Percentiles rank a stretch among this genome's conserved stretches.
Conservation (phyloP, 2,113 vertebrate genomes). For the Carlito syrichta region DNA sequence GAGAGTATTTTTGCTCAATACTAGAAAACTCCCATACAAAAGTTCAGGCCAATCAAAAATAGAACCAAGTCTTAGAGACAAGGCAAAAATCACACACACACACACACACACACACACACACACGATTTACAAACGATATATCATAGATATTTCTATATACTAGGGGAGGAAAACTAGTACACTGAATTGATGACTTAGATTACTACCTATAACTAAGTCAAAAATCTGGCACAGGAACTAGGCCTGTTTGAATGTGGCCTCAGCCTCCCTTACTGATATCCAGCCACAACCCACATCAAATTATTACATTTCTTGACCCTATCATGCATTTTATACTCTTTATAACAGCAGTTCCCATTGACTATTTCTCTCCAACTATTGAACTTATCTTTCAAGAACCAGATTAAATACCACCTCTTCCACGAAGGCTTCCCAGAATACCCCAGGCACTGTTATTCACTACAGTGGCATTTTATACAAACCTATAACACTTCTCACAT, state of each 20-base stretch:
- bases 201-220: neutral
- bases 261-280: neutral
- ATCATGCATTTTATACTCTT: neutral
- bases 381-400: neutral
- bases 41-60: neutral
- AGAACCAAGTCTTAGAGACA: neutral
- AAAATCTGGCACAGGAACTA: neutral
- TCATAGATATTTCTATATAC: neutral
- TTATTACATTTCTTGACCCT: neutral
- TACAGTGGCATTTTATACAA: neutral
- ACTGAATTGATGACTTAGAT: neutral
- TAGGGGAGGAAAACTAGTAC: neutral
- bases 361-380: neutral
- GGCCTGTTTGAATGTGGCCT: neutral
- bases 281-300: neutral
- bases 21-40: neutral
- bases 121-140: too few species aligned
- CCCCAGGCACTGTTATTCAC: neutral
- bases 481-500: neutral
- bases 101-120: neutral
- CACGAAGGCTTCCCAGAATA: neutral
- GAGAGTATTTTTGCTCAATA: neutral
- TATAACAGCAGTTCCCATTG: neutral
- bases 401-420: neutral
- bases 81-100: neutral